Conservation (phyloP, 2,888 invertebrate species). For the Schizaphis graminum region DNA sequence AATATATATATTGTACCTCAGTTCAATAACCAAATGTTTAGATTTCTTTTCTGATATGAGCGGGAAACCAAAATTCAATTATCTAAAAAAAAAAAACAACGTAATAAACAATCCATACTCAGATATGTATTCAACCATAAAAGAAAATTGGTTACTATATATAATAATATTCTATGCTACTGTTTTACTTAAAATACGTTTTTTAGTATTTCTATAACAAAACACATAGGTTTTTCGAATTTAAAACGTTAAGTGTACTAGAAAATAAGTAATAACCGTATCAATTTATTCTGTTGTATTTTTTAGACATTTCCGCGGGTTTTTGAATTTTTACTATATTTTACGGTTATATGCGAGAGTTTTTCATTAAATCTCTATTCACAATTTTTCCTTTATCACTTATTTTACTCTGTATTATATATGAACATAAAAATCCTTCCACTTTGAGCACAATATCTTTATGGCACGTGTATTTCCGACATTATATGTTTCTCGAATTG, state of each 20-base stretch:
- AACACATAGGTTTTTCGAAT: neutral
- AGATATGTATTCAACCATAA: neutral
- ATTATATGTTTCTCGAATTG: neutral
- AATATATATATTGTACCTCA: neutral
- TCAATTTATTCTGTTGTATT: neutral
- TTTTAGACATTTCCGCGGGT: conserved; percentile 4
- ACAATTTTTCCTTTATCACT: conserved; percentile 18
- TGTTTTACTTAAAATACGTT: neutral
- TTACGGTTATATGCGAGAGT: neutral
- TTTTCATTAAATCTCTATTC: conserved; percentile 33
- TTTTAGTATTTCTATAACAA: neutral
- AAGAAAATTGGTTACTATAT: neutral
- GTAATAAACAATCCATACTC: neutral
- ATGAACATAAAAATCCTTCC: neutral
- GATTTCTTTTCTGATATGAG: neutral
- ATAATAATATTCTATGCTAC: neutral
- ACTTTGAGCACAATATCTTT: neutral
- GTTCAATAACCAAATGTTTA: neutral
- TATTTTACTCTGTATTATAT: neutral
- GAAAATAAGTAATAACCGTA: neutral
- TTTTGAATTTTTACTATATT: conserved; percentile 33
- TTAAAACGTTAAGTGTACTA: conserved; percentile 30
- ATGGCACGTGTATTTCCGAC: neutral
- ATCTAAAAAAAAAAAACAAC: neutral
- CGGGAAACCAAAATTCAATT: neutral